Evolutionary conservation across 2,797 vertebrate genomes (phyloP).

Genomic region (Salarias fasciatus): DNA sequence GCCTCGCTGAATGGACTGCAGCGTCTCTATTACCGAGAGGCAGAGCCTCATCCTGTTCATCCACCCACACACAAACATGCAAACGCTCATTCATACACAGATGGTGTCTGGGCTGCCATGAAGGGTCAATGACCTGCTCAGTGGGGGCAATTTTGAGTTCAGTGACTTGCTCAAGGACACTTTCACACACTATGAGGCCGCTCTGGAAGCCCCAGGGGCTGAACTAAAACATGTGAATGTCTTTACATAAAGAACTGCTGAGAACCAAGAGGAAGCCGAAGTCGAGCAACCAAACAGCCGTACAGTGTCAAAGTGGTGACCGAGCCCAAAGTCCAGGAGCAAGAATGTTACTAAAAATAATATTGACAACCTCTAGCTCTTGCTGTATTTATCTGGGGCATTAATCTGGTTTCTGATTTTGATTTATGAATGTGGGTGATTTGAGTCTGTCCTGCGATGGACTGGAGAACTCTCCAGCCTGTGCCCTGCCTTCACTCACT

Average conservation of each 20-base stretch:
- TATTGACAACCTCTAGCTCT: background rate
- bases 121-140: constrained; percentile 30
- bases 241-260: background rate
- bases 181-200: constrained; percentile 13
- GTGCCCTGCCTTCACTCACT: too few species aligned
- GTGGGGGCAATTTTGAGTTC: constrained; percentile 16
- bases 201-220: constrained; percentile 2
- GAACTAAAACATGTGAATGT: background rate
- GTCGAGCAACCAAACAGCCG: background rate
- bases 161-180: constrained; percentile 24
- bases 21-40: constrained; percentile 8
- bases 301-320: background rate
- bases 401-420: background rate
- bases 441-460: too few species aligned
- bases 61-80: background rate
- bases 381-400: constrained; percentile 1
- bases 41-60: constrained; percentile 32
- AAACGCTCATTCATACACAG: constrained; percentile 9
- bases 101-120: constrained; percentile 9
- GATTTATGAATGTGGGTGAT: too few species aligned
- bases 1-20: constrained; percentile 11
- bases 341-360: background rate
- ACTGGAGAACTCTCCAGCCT: too few species aligned
- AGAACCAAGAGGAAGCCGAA: constrained; percentile 12
- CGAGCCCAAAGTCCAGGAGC: background rate